Percentiles rank a stretch among this genome's conserved stretches.
phyloP scores from a whole-genome alignment of 2,888 invertebrate genomes.

The Craniophora ligustri region DNA sequence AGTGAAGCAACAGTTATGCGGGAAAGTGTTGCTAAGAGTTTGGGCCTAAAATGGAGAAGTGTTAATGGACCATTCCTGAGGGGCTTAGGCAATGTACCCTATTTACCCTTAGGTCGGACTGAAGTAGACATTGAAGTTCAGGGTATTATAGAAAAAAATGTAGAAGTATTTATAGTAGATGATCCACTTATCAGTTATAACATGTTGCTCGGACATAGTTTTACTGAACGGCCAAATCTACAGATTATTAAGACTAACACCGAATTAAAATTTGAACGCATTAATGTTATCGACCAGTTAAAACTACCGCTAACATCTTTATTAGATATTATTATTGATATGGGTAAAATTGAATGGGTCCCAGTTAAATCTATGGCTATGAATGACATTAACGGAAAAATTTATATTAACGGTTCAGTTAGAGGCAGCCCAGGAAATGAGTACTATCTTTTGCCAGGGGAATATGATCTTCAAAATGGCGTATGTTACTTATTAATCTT shows the following conservation, averaged over 20 bases:
- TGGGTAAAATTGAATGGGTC: slow-evolving; percentile 1
- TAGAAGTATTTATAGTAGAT: slow-evolving; percentile 5
- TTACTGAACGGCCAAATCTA: slow-evolving; percentile 3
- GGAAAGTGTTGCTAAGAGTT: not conserved
- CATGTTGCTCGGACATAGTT: slow-evolving; percentile 3
- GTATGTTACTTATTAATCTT: not conserved
- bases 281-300: not conserved
- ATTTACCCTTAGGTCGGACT: slow-evolving; percentile 1
- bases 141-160: not conserved
- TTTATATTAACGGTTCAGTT: slow-evolving; percentile 1
- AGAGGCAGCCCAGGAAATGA: slow-evolving; percentile 1
- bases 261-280: slow-evolving; percentile 1
- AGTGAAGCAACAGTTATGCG: slow-evolving; percentile 2
- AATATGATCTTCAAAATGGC: not conserved
- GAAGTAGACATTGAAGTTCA: slow-evolving; percentile 2
- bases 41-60: not conserved
- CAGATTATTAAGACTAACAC: slow-evolving; percentile 2
- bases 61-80: not conserved
- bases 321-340: not conserved
- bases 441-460: slow-evolving; percentile 7
- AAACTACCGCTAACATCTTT: not conserved
- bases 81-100: slow-evolving; percentile 2
- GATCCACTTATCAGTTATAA: not conserved
- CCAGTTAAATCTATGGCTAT: not conserved
- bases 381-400: not conserved